Evolutionary conservation across 2,888 invertebrate species (phyloP).

Genomic region (Phortica okadai): DNA sequence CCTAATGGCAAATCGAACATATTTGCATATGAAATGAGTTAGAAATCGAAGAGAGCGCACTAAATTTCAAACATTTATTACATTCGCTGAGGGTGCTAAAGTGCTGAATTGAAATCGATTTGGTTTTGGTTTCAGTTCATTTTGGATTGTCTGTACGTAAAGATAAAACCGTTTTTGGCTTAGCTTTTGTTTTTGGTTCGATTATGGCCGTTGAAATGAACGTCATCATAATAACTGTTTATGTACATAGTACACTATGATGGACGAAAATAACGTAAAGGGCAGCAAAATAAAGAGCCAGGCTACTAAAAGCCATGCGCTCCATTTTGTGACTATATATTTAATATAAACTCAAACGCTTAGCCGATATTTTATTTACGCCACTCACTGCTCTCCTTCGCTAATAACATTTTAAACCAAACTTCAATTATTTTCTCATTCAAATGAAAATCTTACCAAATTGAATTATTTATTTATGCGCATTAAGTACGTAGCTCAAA

Average conservation of each 20-base stretch:
- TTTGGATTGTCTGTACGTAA: neutral
- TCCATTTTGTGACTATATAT: neutral
- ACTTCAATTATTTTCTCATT: neutral
- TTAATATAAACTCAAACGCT: neutral
- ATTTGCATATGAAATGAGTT: conserved; percentile 70
- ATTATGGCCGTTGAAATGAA: conserved; percentile 50
- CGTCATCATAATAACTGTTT: conserved; percentile 57
- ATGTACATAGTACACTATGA: conserved; percentile 51
- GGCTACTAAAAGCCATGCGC: neutral
- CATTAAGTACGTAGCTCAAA: neutral
- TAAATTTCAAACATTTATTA: neutral
- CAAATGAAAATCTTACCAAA: neutral
- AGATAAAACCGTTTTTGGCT: conserved; percentile 22
- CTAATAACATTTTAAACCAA: neutral
- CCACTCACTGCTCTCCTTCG: too few relatives aligned
- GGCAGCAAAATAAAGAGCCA: neutral
- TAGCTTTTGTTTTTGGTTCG: conserved; percentile 22
- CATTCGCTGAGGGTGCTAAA: neutral
- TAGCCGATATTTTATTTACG: neutral
- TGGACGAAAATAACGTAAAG: neutral
- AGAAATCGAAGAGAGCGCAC: conserved; percentile 58
- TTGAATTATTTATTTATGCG: neutral
- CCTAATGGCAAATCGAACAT: conserved; percentile 70
- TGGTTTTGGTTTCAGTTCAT: neutral
- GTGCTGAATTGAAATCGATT: neutral